Conservation (phyloP, 1,140 invertebrate species). For the Heliconius hermathena region DNA sequence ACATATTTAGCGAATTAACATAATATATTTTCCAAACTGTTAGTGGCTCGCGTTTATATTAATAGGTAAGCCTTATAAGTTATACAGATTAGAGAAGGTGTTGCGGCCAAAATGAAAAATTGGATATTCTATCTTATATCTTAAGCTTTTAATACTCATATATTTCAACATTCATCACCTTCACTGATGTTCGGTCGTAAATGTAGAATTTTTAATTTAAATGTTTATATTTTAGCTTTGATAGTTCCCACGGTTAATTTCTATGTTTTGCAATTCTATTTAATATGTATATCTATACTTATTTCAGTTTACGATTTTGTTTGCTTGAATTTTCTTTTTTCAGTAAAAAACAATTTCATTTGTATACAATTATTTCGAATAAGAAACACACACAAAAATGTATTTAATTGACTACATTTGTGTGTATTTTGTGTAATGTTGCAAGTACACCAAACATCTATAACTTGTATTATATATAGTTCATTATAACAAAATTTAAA, state of each 20-base stretch:
- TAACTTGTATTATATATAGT: not conserved
- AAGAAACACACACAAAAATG: not conserved
- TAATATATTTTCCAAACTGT: not conserved
- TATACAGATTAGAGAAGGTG: slow-evolving; percentile 18
- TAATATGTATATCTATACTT: not conserved
- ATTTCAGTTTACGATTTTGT: not conserved
- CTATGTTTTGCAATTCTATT: not conserved
- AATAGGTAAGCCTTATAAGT: slow-evolving; percentile 16
- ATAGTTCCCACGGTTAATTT: not conserved
- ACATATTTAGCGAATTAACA: slow-evolving; percentile 23
- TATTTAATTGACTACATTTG: too few relatives aligned
- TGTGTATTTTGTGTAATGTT: not conserved
- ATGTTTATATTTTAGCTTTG: not conserved
- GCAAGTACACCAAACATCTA: not conserved
- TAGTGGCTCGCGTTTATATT: slow-evolving; percentile 13
- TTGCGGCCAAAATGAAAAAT: slow-evolving; percentile 9
- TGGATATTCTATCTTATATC: slow-evolving; percentile 2
- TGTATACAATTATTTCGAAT: not conserved
- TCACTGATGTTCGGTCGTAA: not conserved
- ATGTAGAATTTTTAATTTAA: not conserved
- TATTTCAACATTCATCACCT: not conserved
- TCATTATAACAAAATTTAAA: too few relatives aligned
- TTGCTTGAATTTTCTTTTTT: not conserved
- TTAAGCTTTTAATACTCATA: not conserved
- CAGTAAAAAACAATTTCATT: not conserved